Base-by-base conservation (phyloP, 2,888 invertebrate genomes). In the Coenonympha glycerion region DNA sequence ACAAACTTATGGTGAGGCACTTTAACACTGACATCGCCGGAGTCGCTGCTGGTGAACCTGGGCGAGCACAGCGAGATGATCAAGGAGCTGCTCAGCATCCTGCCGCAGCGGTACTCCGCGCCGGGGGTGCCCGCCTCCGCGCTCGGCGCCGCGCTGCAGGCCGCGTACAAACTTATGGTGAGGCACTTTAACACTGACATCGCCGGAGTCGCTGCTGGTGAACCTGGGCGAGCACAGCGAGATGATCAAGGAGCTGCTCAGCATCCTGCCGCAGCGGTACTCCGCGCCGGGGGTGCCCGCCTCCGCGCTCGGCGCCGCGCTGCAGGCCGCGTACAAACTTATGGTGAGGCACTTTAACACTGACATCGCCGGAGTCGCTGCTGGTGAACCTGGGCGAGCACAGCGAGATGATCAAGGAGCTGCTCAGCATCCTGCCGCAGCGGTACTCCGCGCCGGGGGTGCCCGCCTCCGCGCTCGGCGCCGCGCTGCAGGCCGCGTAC, bases 351-450 rank as follows among this genome's bases (percentile, higher is more conserved):
- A 16, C 1, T 19, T 19, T 8, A 31, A 15, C 3, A n/a, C 88
- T 99, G 59, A 99, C 99, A 3, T 93, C 94, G 11, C 97, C 97
- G 0, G 96, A 97, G 71, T 95, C 95, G 71, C 86, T 99, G 54
- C 87, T 99, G 58, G 97, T 98, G 47, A 98, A 97, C 82, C 82
- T 99, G 49, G 92, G 93, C 60, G 96, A 97, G 79, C 90, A 93
- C 51, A 92, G 91, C 61, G 94, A 95, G 57, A 73, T 95, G 54
- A 86, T 96, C 3, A 85, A 87, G 18, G 94, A 96, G 77, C 77
- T 97, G 55, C 78, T 97, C 42, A 79, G 84, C n/a, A 92, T 92
- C 65, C 81, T 98, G 59, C 98, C 98, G 1, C 88, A 86, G 42
- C 89, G 95, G 63, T 94, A 93, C 83, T 87, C 89, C 53, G 73